Base-by-base conservation (phyloP, 2,113 vertebrate genomes). In the Columba livia region DNA sequence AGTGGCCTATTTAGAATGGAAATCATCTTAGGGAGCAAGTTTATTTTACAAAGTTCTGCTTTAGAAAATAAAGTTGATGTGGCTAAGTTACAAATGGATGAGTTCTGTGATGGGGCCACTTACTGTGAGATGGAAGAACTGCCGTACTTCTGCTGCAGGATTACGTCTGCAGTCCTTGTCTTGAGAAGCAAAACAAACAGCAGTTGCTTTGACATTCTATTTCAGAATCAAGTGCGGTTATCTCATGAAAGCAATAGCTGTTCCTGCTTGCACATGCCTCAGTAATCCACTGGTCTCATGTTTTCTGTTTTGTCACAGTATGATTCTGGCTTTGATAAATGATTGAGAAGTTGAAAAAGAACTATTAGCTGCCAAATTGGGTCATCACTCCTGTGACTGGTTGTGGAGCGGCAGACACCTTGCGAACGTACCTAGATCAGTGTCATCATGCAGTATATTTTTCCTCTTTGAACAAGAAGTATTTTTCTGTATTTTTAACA, bases 271-370 rank as follows among this genome's bases (percentile, higher is more conserved):
- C 60, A 34, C 18, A 15, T 36, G 69, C 60, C 53, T 89, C 23
- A 78, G 48, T 94, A 91, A 91, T 94, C 91, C 61, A 31, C 64
- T 64, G 69, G 93, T 96, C 5, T 65, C 14, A 8, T 90, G 78
- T 97, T 91, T 97, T 94, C 91, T 97, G 77, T 96, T 78, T 97
- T 95, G 93, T 93, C 96, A 25, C 98, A 99, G 99, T 98, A 99
- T 99, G 99, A 99, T 99, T 96, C 98, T 99, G 98, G 99, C 99
- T 95, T 97, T 99, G 97, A 99, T 99, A 97, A 99, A 99, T 71
- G 99, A 99, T 97, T 99, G 99, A 97, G 95, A 99, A 92, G 94
- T 86, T 51, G 93, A 90, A 74, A 79, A 90, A 88, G 80, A 96
- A 92, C 38, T 67, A 16, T 93, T 94, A 89, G 54, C 91, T 91